Evolutionary conservation across 2,113 vertebrate species (phyloP), one percentile per base, ranked within the genome.

Genomic region (Microcebus griseorufus): DNA sequence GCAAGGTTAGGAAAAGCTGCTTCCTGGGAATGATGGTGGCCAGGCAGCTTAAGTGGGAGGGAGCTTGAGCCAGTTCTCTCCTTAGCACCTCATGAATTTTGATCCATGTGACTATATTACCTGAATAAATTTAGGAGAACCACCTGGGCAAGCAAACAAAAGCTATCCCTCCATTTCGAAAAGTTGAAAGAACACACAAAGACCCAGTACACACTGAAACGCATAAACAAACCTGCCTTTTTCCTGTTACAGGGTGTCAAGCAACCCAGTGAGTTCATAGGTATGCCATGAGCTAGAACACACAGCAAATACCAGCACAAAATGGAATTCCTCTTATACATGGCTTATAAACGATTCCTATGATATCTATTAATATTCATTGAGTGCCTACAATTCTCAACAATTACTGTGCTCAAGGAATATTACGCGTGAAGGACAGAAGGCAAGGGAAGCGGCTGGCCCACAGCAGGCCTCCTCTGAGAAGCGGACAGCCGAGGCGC

Each of bases 281-380:
- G 16, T 12, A 20, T 11, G 23, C 4, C n/a, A 53, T 0, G 20
- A 37, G 65, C 37, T 2, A 51, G 73, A 48, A 27, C 48, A 51
- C 9, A 0, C 0, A 37, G 20, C 42, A 51, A 62, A 76, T 1
- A 34, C 13, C 48, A 29, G 2, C 11, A 17, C 0, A 11, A 51
- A 69, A 64, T 11, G 29, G 75, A 23, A 32, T 5, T 37, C 53
- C n/a, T 83, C 78, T 53, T n/a, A 27, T 32, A 37, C 7, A 25
- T 42, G 64, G 51, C 3, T 18, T 29, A 23, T 45, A 14, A 76
- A 80, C 5, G 9, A 20, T 0, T 53, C 37, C 51, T 17, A 13
- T 11, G 27, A 14, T 14, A 72, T 39, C 67, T 16, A 79, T 27
- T 48, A 82, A 60, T 27, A 45, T 14, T 73, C 45, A 62, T 2